These are phyloP conservation scores for Gymnobelideus leadbeateri DNA, from an alignment of 2,113 vertebrate species.

Conservation along the genomic window DNA sequence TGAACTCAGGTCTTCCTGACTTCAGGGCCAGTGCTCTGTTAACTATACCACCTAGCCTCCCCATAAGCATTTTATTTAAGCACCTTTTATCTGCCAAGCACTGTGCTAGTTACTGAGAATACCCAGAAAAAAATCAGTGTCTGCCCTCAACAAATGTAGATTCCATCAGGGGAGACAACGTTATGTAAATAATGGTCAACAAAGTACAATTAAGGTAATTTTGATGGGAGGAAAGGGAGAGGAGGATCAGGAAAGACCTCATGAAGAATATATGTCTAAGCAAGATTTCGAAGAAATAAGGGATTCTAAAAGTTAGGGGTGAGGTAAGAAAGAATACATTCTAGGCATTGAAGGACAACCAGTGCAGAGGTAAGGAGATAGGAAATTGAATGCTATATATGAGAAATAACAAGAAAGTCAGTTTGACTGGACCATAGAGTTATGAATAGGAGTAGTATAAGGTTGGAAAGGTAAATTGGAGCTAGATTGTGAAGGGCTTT, in stretches of 20 bases:
- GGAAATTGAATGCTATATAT: not conserved
- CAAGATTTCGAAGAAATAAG: not conserved
- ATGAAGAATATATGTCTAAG: not conserved
- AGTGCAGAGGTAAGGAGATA: not conserved
- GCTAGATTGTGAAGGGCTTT: not conserved
- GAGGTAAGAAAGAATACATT: not conserved
- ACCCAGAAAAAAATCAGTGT: not conserved
- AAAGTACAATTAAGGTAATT: not conserved
- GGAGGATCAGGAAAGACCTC: not conserved
- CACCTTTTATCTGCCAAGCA: no score
- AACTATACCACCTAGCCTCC: no score
- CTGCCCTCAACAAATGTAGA: not conserved
- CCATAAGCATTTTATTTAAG: no score
- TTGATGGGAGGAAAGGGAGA: not conserved
- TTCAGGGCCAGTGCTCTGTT: no score
- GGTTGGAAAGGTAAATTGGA: not conserved
- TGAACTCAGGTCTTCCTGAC: no score
- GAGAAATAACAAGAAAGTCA: not conserved
- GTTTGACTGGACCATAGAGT: not conserved
- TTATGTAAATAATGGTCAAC: not conserved
- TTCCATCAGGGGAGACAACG: not conserved
- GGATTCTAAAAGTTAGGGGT: not conserved
- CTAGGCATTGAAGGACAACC: not conserved
- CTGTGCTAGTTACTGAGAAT: not conserved
- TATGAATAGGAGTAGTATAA: not conserved